Base-by-base conservation (phyloP, 2,113 vertebrate genomes). In the Peromyscus leucopus region DNA sequence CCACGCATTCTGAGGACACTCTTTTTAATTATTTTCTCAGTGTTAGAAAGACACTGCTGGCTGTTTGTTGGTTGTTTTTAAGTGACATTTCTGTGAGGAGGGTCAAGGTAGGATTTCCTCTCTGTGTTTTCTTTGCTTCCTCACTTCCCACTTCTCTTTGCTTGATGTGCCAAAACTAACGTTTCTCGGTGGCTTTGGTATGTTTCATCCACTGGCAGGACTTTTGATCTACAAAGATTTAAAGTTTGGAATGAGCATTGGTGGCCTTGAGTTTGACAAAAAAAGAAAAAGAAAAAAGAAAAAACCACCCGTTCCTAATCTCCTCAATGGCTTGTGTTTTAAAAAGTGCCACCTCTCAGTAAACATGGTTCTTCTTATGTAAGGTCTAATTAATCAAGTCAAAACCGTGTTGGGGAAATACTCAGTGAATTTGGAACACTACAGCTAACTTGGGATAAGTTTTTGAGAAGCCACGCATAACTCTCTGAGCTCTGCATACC, bases 81-180 rank as follows among this genome's bases (percentile, higher is more conserved):
- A 89, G 79, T 57, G 89, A 96, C 96, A 98, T 87, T 90, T 96
- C 85, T 96, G 69, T 83, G 83, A 92, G 67, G 65, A 91, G 91
- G 94, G 89, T 97, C 85, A 95, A 97, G 96, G 97, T 97, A 97
- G 92, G 94, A 98, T 98, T 98, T 95, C 97, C 96, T 97, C 24
- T 98, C 24, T 48, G 0, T 95, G 75, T 96, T 98, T 98, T 98
- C 96, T 98, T 98, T 98, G 97, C 88, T 98, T 97, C 98, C 96
- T 95, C 97, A 98, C 98, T 98, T 98, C 67, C 95, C 96, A 96
- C 96, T 97, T 98, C 97, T 96, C 97, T 96, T 98, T 98, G 92
- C 96, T 97, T 75, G 89, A 98, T 97, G 98, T 98, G 98, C 98
- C 98, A 98, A 98, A 98, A 97, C 98, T 96, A 98, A 98, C 96